Base-by-base conservation (phyloP, 2,797 vertebrate genomes). In the Nyctalus aviator region DNA sequence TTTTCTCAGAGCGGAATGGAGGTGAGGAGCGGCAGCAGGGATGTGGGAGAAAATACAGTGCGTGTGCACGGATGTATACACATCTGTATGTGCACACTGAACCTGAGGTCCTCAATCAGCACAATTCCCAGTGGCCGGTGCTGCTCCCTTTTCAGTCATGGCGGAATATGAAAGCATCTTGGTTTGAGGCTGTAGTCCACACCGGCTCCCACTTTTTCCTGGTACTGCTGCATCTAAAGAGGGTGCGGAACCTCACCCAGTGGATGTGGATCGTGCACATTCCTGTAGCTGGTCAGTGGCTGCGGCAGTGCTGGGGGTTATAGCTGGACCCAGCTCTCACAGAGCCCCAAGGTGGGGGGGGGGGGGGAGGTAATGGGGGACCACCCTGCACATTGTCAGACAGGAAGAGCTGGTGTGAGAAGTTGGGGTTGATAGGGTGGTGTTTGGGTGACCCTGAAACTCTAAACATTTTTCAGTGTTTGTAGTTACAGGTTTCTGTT, bases 381-480 rank as follows among this genome's bases (percentile, higher is more conserved):
- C 46, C 4, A 3, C 62, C 44, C 25, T 0, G 0, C n/a, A 6
- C 77, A 17, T 0, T 0, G 57, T 3, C 20, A 30, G 5, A 27
- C 7, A 6, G 1, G 30, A n/a, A 50, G 68, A 50, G 2, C 30
- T 10, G 23, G 27, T 6, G 1, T 9, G 84, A 37, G 55, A 57
- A 55, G 62, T 27, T 46, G 72, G 53, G n/a, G 7, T 73, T 8
- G 37, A 68, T 48, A 27, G 7, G 10, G 10, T 76, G 64, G 27
- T 18, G 14, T 53, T 32, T 25, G 18, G 23, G 79, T 48, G n/a
- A 66, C 46, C 25, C 50, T 14, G 3, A 41, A 21, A 30, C 25
- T 72, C 18, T 32, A 1, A 62, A 17, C 4, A 2, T 77, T 27
- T 86, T 72, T 41, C 23, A 27, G 82, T 71, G 41, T 91, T 41